Conservation (phyloP, 2,888 invertebrate genomes). For the Caenorhabditis japonica region DNA sequence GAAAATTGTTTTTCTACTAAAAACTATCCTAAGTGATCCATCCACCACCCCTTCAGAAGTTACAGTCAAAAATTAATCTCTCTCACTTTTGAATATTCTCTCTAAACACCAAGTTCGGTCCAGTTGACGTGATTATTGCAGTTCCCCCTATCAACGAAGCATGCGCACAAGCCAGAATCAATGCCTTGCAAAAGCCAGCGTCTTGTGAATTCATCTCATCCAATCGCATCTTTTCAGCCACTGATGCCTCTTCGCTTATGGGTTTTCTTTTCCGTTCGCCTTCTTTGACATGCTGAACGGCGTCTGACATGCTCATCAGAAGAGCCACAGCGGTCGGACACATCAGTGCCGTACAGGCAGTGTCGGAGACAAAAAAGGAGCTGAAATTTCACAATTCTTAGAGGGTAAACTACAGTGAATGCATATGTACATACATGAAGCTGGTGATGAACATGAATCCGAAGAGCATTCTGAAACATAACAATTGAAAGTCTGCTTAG, state of each 20-base stretch:
- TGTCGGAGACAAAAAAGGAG: slow-evolving; percentile 68
- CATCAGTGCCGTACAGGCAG: slow-evolving; percentile 86
- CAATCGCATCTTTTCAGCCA: slow-evolving; percentile 32
- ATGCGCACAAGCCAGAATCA: slow-evolving; percentile 59
- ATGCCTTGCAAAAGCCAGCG: slow-evolving; percentile 48
- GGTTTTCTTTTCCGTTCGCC: slow-evolving; percentile 18
- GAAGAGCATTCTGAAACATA: slow-evolving; percentile 56
- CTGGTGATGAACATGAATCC: slow-evolving; percentile 59
- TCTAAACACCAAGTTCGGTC: slow-evolving; percentile 61
- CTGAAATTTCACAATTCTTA: slow-evolving; percentile 21
- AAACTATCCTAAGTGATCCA: no score
- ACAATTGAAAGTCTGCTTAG: slow-evolving; percentile 1
- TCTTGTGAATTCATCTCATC: slow-evolving; percentile 35
- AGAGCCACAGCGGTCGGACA: slow-evolving; percentile 91
- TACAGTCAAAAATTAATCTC: no score
- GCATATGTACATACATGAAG: slow-evolving; percentile 50
- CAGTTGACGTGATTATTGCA: slow-evolving; percentile 60
- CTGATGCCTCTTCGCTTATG: slow-evolving; percentile 14
- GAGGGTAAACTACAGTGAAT: neutral
- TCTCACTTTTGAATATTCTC: slow-evolving; percentile 56
- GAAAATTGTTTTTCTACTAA: no score
- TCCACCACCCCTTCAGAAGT: no score
- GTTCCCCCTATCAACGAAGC: slow-evolving; percentile 63
- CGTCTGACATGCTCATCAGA: slow-evolving; percentile 77
- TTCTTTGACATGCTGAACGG: slow-evolving; percentile 28